These are phyloP conservation scores for Omphaloscelis lunosa DNA, from an alignment of 2,888 invertebrate species.

Conservation along the genomic window DNA sequence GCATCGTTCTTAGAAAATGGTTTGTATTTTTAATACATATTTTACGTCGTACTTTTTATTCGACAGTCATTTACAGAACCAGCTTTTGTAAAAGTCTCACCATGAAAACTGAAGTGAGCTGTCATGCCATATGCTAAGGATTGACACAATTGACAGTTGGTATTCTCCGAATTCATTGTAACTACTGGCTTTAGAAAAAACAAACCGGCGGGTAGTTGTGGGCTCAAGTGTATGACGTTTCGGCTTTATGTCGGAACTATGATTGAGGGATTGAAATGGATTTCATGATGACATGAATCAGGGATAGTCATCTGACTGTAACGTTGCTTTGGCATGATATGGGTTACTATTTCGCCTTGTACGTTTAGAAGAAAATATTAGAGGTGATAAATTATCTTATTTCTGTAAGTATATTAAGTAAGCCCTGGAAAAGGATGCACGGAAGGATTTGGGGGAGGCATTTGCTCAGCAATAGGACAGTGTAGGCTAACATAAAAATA, in stretches of 20 bases:
- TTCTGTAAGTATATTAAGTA: too few relatives aligned
- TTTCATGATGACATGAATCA: neutral
- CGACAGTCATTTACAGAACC: neutral
- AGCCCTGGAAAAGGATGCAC: too few relatives aligned
- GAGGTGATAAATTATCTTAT: too few relatives aligned
- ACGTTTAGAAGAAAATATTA: neutral
- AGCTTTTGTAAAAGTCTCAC: too few relatives aligned
- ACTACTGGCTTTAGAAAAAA: neutral
- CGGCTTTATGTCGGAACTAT: neutral
- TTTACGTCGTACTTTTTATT: neutral
- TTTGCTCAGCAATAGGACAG: too few relatives aligned
- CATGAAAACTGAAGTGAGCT: too few relatives aligned
- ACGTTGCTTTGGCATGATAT: neutral
- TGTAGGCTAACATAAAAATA: too few relatives aligned
- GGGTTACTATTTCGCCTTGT: neutral
- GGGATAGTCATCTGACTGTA: neutral
- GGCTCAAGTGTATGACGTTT: conserved; percentile 4
- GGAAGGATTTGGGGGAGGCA: too few relatives aligned
- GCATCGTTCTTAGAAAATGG: neutral
- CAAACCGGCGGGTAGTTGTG: neutral
- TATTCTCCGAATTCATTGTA: neutral
- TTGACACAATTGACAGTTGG: too few relatives aligned
- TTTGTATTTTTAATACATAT: neutral
- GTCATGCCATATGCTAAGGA: too few relatives aligned
- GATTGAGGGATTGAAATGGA: neutral